Evolutionary conservation across 2,888 invertebrate species (phyloP).

Genomic region (Lycia hirtaria): DNA sequence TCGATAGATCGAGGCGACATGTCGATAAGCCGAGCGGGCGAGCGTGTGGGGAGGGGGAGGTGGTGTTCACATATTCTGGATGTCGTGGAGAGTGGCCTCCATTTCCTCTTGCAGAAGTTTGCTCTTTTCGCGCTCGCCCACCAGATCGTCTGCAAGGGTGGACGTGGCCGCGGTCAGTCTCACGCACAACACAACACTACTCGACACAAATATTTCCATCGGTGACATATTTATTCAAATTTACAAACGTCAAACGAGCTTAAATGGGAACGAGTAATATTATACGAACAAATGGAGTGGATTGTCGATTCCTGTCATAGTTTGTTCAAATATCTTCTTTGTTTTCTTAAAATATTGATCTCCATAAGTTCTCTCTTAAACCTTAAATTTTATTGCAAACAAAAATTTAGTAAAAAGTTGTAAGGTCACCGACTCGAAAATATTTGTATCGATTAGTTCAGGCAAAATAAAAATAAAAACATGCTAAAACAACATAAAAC

Average conservation of each 20-base stretch:
- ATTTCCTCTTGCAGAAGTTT: conserved; percentile 98
- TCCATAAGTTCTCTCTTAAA: too few relatives aligned
- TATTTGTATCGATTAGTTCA: conserved; percentile 60
- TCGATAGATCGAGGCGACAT: conserved; percentile 33
- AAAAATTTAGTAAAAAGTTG: too few relatives aligned
- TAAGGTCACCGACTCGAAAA: conserved; percentile 12
- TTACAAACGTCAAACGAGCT: background rate
- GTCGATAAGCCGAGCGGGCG: conserved; percentile 44
- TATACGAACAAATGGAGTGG: too few relatives aligned
- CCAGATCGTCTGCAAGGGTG: conserved; percentile 95
- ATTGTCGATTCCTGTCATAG: too few relatives aligned
- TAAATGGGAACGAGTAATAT: too few relatives aligned
- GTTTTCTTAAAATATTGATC: too few relatives aligned
- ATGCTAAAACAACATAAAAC: conserved; percentile 67
- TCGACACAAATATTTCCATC: conserved; percentile 50
- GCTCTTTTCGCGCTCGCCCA: conserved; percentile 97
- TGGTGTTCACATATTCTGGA: conserved; percentile 97
- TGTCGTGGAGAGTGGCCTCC: conserved; percentile 99
- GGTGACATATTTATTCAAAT: background rate
- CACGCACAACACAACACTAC: conserved; percentile 67
- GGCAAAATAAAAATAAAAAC: conserved; percentile 77
- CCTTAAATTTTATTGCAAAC: too few relatives aligned
- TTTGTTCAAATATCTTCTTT: too few relatives aligned
- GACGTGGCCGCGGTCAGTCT: conserved; percentile 79
- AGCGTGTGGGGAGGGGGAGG: conserved; percentile 50